phyloP scores from a whole-genome alignment of 2,797 vertebrate species.

The Peromyscus eremicus region DNA sequence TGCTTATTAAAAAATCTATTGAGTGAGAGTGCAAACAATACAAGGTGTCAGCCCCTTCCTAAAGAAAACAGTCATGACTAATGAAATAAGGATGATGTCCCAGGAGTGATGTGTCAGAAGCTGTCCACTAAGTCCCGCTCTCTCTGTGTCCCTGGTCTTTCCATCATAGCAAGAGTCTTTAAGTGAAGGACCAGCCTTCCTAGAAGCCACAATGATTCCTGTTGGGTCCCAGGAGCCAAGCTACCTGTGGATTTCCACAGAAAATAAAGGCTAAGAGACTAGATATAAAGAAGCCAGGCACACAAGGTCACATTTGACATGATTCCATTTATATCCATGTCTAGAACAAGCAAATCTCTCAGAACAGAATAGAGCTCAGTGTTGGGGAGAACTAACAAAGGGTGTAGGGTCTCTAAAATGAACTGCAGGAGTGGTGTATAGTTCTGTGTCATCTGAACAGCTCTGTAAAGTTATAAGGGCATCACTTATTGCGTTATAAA shows the following conservation, averaged over 20 bases:
- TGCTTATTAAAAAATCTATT: neutral
- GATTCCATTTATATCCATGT: neutral
- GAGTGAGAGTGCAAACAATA: neutral
- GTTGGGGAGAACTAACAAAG: neutral
- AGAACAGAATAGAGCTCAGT: neutral
- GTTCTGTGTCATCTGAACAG: neutral
- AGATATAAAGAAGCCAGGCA: neutral
- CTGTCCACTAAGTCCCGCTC: neutral
- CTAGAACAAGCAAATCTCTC: neutral
- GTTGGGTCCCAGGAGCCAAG: neutral
- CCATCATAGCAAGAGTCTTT: neutral
- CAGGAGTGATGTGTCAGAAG: neutral
- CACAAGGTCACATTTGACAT: neutral
- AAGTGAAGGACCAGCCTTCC: neutral
- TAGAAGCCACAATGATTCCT: neutral
- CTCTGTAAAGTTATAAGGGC: neutral
- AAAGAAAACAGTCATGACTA: neutral
- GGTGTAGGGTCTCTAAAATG: neutral
- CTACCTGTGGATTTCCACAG: neutral
- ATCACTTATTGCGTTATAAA: neutral
- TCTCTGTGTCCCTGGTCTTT: neutral
- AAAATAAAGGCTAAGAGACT: constrained; percentile 21
- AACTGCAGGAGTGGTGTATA: neutral
- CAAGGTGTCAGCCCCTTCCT: neutral
- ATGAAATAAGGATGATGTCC: neutral